These are phyloP conservation scores for Cyprinella venusta DNA, from an alignment of 2,797 vertebrate species.

Conservation along the genomic window DNA sequence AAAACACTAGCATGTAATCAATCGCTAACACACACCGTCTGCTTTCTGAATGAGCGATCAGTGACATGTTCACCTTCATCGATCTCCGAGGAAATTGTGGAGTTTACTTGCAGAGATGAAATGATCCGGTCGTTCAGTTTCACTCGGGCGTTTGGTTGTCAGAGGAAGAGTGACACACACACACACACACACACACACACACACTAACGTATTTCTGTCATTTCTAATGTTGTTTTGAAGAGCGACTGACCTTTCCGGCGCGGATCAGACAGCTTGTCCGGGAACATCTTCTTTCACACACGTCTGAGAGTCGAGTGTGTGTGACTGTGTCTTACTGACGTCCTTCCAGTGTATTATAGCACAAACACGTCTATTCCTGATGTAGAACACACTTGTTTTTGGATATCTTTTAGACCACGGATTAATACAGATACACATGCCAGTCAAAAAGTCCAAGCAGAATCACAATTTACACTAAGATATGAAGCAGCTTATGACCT, in stretches of 20 bases:
- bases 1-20: background rate
- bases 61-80: background rate
- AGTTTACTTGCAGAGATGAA: background rate
- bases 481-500: no score
- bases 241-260: background rate
- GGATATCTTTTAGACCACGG: background rate
- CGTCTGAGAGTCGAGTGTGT: background rate
- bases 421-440: background rate
- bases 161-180: background rate
- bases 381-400: background rate
- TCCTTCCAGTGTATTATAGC: background rate
- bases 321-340: background rate
- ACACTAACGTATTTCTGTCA: background rate
- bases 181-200: no score
- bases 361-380: background rate
- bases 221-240: conserved; percentile 10
- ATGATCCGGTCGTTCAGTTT: background rate
- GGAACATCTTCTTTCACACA: background rate
- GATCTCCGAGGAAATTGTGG: background rate
- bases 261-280: background rate
- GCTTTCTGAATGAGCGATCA: background rate
- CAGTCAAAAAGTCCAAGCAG: no score
- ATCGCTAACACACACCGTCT: no score
- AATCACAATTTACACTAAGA: no score
- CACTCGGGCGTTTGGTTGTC: background rate